Evolutionary conservation across 2,888 invertebrate genomes (phyloP).

Genomic region (Sepioteuthis lessoniana): DNA sequence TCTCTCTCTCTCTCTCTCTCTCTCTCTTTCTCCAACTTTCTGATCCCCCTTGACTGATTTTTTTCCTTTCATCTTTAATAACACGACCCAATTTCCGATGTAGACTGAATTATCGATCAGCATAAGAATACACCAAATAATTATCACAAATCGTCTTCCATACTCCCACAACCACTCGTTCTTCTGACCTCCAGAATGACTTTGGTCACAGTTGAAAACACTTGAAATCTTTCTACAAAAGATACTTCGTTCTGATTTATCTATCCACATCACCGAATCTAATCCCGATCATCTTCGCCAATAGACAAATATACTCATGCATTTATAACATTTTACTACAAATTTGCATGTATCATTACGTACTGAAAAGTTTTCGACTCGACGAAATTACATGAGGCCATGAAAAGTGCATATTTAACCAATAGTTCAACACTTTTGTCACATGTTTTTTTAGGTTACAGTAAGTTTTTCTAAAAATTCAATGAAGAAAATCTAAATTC

Average conservation of each 20-base stretch:
- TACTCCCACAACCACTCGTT: neutral
- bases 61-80: neutral
- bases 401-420: too few species aligned
- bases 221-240: neutral
- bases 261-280: neutral
- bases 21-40: neutral
- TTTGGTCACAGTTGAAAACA: neutral
- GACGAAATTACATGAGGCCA: too few species aligned
- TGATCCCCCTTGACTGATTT: neutral
- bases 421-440: too few species aligned
- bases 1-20: neutral
- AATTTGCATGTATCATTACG: too few species aligned
- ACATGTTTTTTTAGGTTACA: too few species aligned
- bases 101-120: conserved; percentile 17
- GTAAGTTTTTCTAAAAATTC: too few species aligned
- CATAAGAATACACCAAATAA: neutral
- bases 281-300: neutral
- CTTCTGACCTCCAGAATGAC: neutral
- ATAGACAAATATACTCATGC: neutral
- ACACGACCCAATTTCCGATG: neutral
- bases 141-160: neutral
- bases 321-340: neutral
- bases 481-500: too few species aligned
- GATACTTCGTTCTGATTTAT: neutral
- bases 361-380: too few species aligned